Percentiles rank a stretch among this genome's conserved stretches.
phyloP scores from a whole-genome alignment of 2,113 vertebrate species.

The Odocoileus virginianus region DNA sequence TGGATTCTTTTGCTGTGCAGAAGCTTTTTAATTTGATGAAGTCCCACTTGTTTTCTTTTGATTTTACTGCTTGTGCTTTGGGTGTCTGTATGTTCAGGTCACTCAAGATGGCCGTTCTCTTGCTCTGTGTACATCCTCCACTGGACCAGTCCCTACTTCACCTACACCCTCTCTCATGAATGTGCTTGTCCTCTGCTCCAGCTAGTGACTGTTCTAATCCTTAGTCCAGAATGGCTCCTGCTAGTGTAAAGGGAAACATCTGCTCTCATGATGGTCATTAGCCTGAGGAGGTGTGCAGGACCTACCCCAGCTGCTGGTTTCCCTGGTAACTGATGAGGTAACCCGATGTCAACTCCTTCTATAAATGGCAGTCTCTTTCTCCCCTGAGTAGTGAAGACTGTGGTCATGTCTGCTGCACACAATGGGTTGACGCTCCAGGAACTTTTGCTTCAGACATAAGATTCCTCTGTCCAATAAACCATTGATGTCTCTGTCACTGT shows the following conservation, averaged over 20 bases:
- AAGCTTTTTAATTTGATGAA: not conserved
- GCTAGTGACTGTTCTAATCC: not conserved
- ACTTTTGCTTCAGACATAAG: not conserved
- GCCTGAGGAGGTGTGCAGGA: not conserved
- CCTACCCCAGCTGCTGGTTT: not conserved
- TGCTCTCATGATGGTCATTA: not conserved
- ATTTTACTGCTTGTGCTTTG: not conserved
- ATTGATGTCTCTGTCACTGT: not conserved
- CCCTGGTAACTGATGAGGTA: not conserved
- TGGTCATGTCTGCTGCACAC: not conserved
- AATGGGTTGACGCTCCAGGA: not conserved
- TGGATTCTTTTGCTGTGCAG: not conserved
- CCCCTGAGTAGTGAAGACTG: not conserved
- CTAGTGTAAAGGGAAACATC: not conserved
- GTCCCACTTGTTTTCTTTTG: not conserved
- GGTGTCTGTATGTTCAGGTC: not conserved
- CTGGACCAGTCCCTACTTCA: not conserved
- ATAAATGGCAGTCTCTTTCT: not conserved
- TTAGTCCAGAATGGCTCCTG: not conserved
- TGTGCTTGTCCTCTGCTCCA: not conserved
- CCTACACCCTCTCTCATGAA: not conserved
- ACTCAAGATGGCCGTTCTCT: not conserved
- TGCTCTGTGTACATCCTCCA: not conserved
- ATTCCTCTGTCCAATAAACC: not conserved
- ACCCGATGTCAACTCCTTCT: not conserved